phyloP scores from a whole-genome alignment of 2,797 vertebrate species.

The Scyliorhinus canicula region DNA sequence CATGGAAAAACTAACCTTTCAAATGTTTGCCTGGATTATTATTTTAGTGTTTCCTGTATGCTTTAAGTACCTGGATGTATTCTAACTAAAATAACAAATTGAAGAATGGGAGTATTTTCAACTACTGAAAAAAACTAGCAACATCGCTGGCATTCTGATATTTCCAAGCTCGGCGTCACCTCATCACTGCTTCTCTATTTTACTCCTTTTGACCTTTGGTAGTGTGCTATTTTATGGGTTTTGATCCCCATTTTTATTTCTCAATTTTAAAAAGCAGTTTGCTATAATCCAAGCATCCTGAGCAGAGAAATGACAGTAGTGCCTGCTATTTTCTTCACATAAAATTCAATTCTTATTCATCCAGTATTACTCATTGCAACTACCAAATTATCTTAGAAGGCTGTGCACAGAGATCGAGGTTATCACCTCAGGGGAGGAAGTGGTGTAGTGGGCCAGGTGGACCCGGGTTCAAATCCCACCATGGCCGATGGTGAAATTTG shows the following conservation, averaged over 20 bases:
- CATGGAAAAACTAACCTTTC: background rate
- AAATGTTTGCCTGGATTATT: background rate
- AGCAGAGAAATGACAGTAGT: background rate
- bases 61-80: background rate
- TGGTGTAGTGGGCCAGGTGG: too few species aligned
- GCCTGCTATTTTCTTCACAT: background rate
- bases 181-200: background rate
- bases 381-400: background rate
- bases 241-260: background rate
- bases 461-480: too few species aligned
- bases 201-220: background rate
- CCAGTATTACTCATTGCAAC: background rate
- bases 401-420: background rate
- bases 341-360: background rate
- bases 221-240: background rate
- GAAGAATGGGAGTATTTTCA: background rate
- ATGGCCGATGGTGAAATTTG: too few species aligned
- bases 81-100: background rate
- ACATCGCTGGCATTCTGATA: background rate
- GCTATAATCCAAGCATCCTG: background rate
- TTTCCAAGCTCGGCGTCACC: background rate
- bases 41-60: background rate
- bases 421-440: too few species aligned
- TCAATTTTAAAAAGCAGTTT: background rate
- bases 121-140: background rate